These are phyloP conservation scores for Vulpes ferrilata DNA, from an alignment of 2,113 vertebrate species.

Conservation along the genomic window DNA sequence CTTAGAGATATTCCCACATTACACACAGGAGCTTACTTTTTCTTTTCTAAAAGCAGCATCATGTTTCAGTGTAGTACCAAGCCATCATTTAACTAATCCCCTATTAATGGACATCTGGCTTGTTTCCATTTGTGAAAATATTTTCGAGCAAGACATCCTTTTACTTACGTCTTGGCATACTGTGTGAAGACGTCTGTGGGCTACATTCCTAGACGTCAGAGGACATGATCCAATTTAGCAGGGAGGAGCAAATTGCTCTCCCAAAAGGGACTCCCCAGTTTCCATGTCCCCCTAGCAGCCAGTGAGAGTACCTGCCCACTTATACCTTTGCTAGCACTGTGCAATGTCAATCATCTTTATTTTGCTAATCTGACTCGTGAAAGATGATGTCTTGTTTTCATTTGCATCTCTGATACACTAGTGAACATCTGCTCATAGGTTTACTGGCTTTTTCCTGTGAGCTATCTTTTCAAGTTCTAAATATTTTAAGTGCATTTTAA, in stretches of 20 bases:
- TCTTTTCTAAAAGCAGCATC: neutral
- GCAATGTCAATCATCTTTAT: neutral
- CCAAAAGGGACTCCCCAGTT: neutral
- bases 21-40: neutral
- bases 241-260: slow-evolving; percentile 29
- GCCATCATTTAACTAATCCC: slow-evolving; percentile 16
- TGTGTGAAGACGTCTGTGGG: neutral
- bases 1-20: neutral
- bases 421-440: slow-evolving; percentile 23
- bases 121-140: slow-evolving; percentile 55
- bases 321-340: neutral
- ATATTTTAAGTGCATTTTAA: slow-evolving; percentile 1
- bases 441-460: slow-evolving; percentile 1
- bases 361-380: slow-evolving; percentile 11
- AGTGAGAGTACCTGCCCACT: fast-evolving
- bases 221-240: neutral
- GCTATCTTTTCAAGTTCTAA: neutral
- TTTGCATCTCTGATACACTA: neutral
- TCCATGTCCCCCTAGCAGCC: neutral
- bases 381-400: neutral
- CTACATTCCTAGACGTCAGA: slow-evolving; percentile 50
- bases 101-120: slow-evolving; percentile 60
- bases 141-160: slow-evolving; percentile 61
- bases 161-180: slow-evolving; percentile 49
- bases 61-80: neutral